Evolutionary conservation across 2,113 vertebrate genomes (phyloP).

Genomic region (Gulo gulo): DNA sequence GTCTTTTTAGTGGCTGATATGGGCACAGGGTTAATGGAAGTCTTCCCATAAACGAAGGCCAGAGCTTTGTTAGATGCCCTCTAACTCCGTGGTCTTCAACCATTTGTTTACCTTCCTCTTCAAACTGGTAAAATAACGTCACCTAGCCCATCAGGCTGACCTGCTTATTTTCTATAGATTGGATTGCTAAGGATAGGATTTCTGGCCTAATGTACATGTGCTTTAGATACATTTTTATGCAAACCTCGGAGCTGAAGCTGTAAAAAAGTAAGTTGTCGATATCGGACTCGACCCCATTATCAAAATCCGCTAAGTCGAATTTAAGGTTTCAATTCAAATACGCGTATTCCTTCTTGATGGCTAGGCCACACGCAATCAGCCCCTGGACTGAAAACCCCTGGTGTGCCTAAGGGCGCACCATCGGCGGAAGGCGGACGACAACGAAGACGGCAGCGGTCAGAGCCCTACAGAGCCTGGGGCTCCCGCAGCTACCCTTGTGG

Average conservation of each 20-base stretch:
- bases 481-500: fast-evolving
- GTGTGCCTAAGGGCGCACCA: neutral
- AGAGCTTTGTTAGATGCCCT: neutral
- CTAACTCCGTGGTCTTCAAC: neutral
- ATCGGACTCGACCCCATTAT: neutral
- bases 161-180: neutral
- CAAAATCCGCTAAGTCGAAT: neutral
- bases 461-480: fast-evolving
- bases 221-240: neutral
- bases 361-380: no score
- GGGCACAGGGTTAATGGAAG: neutral
- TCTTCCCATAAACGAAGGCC: neutral
- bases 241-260: neutral
- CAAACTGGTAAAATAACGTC: neutral
- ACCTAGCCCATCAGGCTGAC: neutral
- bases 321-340: neutral
- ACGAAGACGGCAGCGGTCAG: fast-evolving
- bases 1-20: neutral
- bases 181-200: neutral
- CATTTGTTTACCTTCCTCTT: neutral
- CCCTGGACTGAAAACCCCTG: neutral
- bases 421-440: neutral
- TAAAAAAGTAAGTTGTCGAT: neutral
- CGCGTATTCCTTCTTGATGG: neutral
- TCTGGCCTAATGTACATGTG: neutral